phyloP scores from a whole-genome alignment of 2,113 vertebrate genomes.

The Hystrix cristata region DNA sequence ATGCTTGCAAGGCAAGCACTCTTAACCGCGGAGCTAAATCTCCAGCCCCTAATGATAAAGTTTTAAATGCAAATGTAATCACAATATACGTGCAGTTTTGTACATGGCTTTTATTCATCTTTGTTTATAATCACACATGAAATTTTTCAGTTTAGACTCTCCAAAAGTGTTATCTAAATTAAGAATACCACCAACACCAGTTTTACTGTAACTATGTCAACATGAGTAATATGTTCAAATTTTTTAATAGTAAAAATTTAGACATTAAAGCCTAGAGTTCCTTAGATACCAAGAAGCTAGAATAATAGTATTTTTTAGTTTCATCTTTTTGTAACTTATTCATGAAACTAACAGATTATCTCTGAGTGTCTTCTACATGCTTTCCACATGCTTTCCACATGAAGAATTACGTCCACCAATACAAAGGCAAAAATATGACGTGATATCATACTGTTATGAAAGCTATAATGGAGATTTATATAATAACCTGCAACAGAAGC shows the following conservation, averaged over 20 bases:
- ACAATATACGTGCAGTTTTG: neutral
- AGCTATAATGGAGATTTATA: neutral
- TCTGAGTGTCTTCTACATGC: neutral
- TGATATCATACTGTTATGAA: neutral
- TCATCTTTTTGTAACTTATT: constrained; percentile 49
- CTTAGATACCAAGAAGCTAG: neutral
- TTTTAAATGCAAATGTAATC: neutral
- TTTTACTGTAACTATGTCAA: constrained; percentile 24
- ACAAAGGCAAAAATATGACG: neutral
- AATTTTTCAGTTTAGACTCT: constrained; percentile 31
- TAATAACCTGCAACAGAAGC: neutral
- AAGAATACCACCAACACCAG: constrained; percentile 12
- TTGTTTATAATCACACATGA: constrained; percentile 16
- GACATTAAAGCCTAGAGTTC: neutral
- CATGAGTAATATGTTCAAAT: neutral
- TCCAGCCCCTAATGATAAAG: neutral
- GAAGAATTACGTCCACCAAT: neutral
- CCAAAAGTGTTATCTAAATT: neutral
- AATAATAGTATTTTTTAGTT: constrained; percentile 36
- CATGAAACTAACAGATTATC: constrained; percentile 30
- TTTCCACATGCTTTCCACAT: neutral
- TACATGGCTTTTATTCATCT: neutral
- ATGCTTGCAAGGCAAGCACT: too few relatives aligned
- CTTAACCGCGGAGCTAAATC: neutral
- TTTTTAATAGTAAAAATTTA: constrained; percentile 19